Percentiles rank a stretch among this genome's conserved stretches.
These are phyloP conservation scores for Tipula unca DNA, from an alignment of 2,888 invertebrate genomes.

Conservation along the genomic window DNA sequence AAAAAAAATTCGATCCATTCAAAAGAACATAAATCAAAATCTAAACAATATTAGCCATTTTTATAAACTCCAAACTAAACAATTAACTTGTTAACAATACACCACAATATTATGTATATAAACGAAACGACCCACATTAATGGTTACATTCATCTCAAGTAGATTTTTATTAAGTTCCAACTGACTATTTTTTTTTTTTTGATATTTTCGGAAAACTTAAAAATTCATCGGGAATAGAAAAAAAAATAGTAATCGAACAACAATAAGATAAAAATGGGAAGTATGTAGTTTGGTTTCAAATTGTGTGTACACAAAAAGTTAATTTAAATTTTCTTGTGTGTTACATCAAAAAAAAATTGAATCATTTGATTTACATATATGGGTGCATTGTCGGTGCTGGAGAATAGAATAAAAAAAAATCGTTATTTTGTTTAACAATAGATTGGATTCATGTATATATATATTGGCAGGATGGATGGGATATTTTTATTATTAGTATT, in stretches of 20 bases:
- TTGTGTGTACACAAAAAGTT: background rate
- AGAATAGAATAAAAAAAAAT: background rate
- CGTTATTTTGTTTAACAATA: background rate
- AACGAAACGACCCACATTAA: constrained; percentile 4
- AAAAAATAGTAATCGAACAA: background rate
- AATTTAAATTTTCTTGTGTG: background rate
- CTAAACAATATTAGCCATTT: constrained; percentile 2
- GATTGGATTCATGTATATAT: background rate
- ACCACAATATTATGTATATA: background rate
- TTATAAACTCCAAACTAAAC: constrained; percentile 2
- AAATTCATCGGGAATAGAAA: constrained; percentile 1
- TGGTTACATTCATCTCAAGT: constrained; percentile 14
- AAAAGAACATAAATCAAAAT: constrained; percentile 8
- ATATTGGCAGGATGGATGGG: constrained; percentile 14
- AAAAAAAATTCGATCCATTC: constrained; percentile 8
- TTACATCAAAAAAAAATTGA: background rate
- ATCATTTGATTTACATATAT: background rate
- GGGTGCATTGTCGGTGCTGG: background rate
- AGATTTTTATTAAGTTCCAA: constrained; percentile 1
- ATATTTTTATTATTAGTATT: background rate
- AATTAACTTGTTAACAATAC: background rate
- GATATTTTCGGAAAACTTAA: background rate
- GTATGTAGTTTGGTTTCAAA: background rate
- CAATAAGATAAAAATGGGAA: constrained; percentile 8
- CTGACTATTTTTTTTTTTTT: background rate